Base-by-base conservation (phyloP, 2,888 invertebrate species). In the Eristalis tenax region DNA sequence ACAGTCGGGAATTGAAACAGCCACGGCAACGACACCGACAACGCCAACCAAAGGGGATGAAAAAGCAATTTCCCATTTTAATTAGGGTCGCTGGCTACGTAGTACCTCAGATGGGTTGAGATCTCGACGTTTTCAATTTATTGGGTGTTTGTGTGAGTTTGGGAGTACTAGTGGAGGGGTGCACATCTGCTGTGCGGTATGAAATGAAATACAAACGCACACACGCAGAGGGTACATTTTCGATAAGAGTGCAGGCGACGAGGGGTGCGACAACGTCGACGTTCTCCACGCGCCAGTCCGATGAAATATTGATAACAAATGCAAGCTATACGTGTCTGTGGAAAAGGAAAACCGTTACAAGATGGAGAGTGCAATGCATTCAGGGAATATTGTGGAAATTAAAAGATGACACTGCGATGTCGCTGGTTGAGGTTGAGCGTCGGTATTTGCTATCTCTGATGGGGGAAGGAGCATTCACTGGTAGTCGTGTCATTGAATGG, bases 61-160 rank as follows among this genome's bases (percentile, higher is more conserved):
- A 50, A 32, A 23, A 68, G 23, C 26, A 50, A 50, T 68, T 68
- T 68, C 50, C 68, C 43, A 26, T 68, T 68, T 68, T 68, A 68
- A 68, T 68, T 68, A 68, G 43, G 50, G 59, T 18, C 18, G 50
- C 18, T 50, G 50, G 8, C n/a, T 50, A 50, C 50, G 50, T 50
- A 18, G 18, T 18, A 18, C n/a, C 50, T 50, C 50, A 8, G 50
- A 8, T 50, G 50, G 18, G 38, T 38, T 38, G 50, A 50, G 50
- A 50, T 50, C 18, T 18, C 18, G 32, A 32, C 32, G 32, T 5
- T 10, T 32, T 32, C 32, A 32, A 32, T 32, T 32, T 10, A 8
- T 13, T 38, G 35, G 10, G 35, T 18, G 50, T n/a, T n/a, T 18
- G 50, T 8, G 8, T 50, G 43, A 2, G 43, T 15, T 18, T 18